Base-by-base conservation (phyloP, 1,140 invertebrate genomes). In the Varroa destructor region DNA sequence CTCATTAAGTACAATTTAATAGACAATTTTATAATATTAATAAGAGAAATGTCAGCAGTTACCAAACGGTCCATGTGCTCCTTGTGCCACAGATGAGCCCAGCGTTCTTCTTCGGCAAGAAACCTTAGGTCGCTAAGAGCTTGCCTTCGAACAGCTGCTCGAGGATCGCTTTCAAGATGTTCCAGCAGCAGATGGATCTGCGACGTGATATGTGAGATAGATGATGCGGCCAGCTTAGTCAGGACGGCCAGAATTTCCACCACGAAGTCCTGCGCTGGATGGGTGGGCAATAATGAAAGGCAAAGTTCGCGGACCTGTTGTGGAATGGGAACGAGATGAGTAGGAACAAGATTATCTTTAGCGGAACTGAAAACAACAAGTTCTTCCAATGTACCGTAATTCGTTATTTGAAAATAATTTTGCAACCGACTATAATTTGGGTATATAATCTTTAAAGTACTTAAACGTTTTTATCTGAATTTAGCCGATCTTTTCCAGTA, bases 201-300 rank as follows among this genome's bases (percentile, higher is more conserved):
- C 75, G 87, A 86, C 6, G 91, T 89, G 61, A 97, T 87, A 81
- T 93, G 88, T 0, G 93, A 86, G 8, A 96, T 82, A n/a, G 92
- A 94, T 40, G 89, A 86, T 1, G 87, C 85, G 25, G 93, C 89
- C 42, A 97, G 82, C 72, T 90, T 87, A 0, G 91, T 95, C 43
- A 97, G 82, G 0, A 93, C 90, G 75, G 88, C 86, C 10, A 97
- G 83, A 64, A 89, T 93, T 3, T 90, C 87, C 14, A 88, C 81
- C 0, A 94, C 88, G 79, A 95, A 93, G 78, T 89, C 89, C 73
- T 88, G 85, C 2, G 81, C 80, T 8, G 93, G 92, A 81, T 94
- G 95, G 6, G 56, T 88, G 51, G 87, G 86, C 55, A 97, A 78
- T 40, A 96, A 80, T 71, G 89, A 86, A 71, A 87, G 85, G 75